Percentiles rank a stretch among this genome's conserved stretches.
phyloP scores from a whole-genome alignment of 2,797 vertebrate species.

The Molothrus ater region DNA sequence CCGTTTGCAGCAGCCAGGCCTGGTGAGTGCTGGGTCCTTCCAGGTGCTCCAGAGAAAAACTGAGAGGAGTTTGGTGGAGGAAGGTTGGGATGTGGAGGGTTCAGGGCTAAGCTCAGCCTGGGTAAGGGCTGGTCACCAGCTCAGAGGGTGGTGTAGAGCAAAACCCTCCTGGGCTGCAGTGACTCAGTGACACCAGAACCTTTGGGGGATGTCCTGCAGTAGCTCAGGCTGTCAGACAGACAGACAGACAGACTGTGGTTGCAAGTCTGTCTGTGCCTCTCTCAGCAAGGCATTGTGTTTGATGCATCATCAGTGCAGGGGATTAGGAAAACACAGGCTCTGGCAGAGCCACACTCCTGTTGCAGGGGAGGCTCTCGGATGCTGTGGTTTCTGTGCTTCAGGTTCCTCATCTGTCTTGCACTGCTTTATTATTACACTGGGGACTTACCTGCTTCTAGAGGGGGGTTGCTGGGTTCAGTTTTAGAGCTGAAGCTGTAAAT shows the following conservation, averaged over 20 bases:
- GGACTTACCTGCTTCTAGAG: conserved; percentile 27
- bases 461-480: conserved; percentile 5
- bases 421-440: conserved; percentile 12
- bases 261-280: conserved; percentile 18
- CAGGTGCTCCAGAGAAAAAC: not conserved
- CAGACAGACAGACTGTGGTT: conserved; percentile 2
- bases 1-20: accelerated
- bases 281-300: not conserved
- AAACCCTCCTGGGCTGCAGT: not conserved
- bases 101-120: not conserved
- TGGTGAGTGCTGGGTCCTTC: not conserved
- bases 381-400: conserved; percentile 32
- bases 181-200: not conserved
- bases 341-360: not conserved
- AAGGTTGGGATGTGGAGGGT: not conserved
- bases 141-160: accelerated
- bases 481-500: conserved; percentile 25
- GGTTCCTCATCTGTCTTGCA: not conserved
- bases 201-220: not conserved
- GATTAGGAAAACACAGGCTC: not conserved
- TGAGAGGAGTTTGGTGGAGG: not conserved
- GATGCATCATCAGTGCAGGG: not conserved
- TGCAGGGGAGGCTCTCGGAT: conserved; percentile 5
- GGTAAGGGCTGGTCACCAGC: not conserved
- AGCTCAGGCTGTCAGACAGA: not conserved